These are phyloP conservation scores for Patiria miniata DNA, from an alignment of 35 echinoderm and acorn worm species.

Conservation along the genomic window DNA sequence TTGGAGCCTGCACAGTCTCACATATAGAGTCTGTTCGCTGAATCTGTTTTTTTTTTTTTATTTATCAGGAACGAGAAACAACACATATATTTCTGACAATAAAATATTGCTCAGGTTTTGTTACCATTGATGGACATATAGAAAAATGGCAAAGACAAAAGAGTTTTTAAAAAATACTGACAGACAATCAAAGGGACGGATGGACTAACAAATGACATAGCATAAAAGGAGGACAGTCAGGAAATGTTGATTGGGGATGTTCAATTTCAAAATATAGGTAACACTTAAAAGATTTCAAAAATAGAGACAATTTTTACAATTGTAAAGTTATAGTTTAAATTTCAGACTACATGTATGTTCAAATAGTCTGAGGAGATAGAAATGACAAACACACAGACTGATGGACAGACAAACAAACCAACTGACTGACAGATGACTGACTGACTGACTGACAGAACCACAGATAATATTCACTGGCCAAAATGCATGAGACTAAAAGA, in stretches of 20 bases:
- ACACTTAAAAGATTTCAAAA: too few relatives aligned
- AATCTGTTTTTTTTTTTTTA: not conserved
- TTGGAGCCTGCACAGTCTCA: not conserved
- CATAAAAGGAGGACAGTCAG: too few relatives aligned
- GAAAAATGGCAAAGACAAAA: not conserved
- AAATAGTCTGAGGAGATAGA: too few relatives aligned
- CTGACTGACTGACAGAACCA: not conserved
- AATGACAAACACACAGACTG: constrained; percentile 6
- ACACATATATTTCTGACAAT: too few relatives aligned
- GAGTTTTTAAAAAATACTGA: not conserved
- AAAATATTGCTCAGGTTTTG: not conserved
- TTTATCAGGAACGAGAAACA: not conserved
- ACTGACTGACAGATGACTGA: not conserved
- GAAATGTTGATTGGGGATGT: too few relatives aligned
- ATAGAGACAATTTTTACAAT: too few relatives aligned
- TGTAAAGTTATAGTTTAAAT: too few relatives aligned
- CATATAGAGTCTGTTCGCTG: not conserved
- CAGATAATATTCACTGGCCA: too few relatives aligned
- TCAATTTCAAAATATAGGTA: too few relatives aligned
- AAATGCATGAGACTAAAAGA: too few relatives aligned
- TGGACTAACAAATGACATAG: not conserved
- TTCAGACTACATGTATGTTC: too few relatives aligned
- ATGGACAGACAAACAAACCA: not conserved
- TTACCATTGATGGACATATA: not conserved
- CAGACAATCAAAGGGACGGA: not conserved